Evolutionary conservation across 2,888 invertebrate species (phyloP).

Genomic region (Epirrita christyi): DNA sequence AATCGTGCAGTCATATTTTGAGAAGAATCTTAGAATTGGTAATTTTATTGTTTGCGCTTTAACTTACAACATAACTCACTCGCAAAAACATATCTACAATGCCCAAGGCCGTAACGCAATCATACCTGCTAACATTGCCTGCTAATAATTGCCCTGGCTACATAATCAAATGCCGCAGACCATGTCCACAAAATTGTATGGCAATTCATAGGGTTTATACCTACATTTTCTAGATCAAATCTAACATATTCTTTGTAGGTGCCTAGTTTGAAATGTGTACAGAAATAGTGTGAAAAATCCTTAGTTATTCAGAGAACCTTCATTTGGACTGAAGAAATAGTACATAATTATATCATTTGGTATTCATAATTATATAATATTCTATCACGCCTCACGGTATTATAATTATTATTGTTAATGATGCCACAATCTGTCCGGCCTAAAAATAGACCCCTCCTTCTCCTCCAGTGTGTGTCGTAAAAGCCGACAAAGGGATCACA

Average conservation of each 20-base stretch:
- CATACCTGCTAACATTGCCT: neutral
- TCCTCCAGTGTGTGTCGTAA: no score
- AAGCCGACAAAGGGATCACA: no score
- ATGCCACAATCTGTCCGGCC: no score
- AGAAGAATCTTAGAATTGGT: neutral
- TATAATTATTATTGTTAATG: no score
- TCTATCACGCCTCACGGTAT: no score
- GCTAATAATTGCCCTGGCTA: conserved; percentile 30
- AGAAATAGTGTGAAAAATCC: no score
- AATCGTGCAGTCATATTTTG: neutral
- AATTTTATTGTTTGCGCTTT: neutral
- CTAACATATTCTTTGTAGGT: neutral
- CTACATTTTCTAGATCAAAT: neutral
- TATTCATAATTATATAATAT: no score
- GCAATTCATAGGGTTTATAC: no score
- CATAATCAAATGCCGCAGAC: conserved; percentile 37
- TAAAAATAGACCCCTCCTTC: no score
- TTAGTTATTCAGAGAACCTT: no score
- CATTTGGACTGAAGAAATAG: no score
- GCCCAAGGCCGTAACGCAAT: conserved; percentile 18
- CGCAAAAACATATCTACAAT: conserved; percentile 8
- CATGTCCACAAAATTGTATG: conserved; percentile 33
- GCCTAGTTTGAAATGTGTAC: neutral
- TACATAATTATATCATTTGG: no score
- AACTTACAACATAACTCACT: neutral